Evolutionary conservation across 2,888 invertebrate genomes (phyloP), one percentile per base, ranked within the genome.

Genomic region (Drosophila eohydei): DNA sequence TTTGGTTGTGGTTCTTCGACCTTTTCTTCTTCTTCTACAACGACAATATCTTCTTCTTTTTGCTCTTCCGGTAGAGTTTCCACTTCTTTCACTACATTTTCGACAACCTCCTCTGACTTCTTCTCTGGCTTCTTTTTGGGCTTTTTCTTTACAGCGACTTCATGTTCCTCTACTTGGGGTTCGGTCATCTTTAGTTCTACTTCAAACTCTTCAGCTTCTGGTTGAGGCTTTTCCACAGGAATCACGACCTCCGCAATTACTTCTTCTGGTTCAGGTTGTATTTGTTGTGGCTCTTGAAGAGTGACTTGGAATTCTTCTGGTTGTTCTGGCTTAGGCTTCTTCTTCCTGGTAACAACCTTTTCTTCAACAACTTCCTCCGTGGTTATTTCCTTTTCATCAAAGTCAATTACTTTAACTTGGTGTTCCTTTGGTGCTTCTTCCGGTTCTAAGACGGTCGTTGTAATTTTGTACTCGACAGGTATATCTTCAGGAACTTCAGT

Each of bases 351-450:
- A 4, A 91, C 90, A 56, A 91, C 85, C 70, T 91, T 89, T 71
- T 92, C 91, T 80, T 92, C 92, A 57, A 92, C 83, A 63, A 93
- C 74, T 69, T 92, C 92, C 50, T 92, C 90, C 8, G 86, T 83
- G 30, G 88, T 89, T 36, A 91, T 85, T 64, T 92, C 84, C 11
- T 88, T 90, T 67, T 91, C 89, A 56, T 92, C 89, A 55, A 83
- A 87, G 67, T 93, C 92, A 64, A 92, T 73, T 51, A 93, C 90
- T 63, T 91, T 86, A 3, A 92, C 85, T 88, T 91, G 86, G 80
- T 90, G 89, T 79, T 92, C 92, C 46, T 89, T 90, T 2, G 89
- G 92, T 4, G 81, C 62, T 73, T 92, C 92, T 59, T 91, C 92
- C 2, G 92, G 91, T 38, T 92, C 92, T 36, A 84, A 77, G 2